A percentile compares a stretch with the other conserved stretches of the same genome.
phyloP scores from a whole-genome alignment of 2,888 invertebrate genomes.

The Rugalucina vietnamica region DNA sequence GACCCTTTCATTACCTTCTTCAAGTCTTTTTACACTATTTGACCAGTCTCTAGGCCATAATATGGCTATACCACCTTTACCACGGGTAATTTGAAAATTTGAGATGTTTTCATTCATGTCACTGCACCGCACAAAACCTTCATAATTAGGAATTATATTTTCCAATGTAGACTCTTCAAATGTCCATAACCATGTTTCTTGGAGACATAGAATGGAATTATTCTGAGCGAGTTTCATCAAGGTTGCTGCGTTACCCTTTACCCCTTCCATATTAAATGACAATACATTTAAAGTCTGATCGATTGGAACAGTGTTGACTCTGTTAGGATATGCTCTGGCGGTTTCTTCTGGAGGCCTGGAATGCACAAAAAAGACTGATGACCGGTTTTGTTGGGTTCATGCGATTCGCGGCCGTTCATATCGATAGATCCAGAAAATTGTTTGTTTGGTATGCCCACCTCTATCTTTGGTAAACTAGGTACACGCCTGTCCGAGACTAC shows the following conservation, averaged over 20 bases:
- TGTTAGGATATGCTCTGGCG: neutral
- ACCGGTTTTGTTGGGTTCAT: neutral
- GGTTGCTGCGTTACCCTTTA: neutral
- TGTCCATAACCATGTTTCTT: slow-evolving; percentile 15
- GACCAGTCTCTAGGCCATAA: slow-evolving; percentile 5
- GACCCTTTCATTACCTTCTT: neutral
- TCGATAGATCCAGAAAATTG: neutral
- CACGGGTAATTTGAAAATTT: neutral
- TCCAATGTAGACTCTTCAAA: neutral
- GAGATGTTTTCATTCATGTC: slow-evolving; percentile 4
- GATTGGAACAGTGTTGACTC: neutral
- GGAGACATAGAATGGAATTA: neutral
- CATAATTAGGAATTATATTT: slow-evolving; percentile 7
- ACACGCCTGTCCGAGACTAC: too few species aligned
- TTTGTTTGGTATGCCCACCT: too few species aligned
- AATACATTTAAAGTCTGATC: neutral
- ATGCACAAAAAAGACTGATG: neutral
- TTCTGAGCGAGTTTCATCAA: neutral
- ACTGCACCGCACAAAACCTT: neutral
- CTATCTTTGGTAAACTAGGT: too few species aligned
- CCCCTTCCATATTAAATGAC: neutral
- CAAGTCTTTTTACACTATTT: neutral
- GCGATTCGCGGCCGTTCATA: neutral
- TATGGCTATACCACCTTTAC: slow-evolving; percentile 11
- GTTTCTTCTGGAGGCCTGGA: neutral